Conservation (phyloP, 2,113 vertebrate species). For the Rallus limicola region DNA sequence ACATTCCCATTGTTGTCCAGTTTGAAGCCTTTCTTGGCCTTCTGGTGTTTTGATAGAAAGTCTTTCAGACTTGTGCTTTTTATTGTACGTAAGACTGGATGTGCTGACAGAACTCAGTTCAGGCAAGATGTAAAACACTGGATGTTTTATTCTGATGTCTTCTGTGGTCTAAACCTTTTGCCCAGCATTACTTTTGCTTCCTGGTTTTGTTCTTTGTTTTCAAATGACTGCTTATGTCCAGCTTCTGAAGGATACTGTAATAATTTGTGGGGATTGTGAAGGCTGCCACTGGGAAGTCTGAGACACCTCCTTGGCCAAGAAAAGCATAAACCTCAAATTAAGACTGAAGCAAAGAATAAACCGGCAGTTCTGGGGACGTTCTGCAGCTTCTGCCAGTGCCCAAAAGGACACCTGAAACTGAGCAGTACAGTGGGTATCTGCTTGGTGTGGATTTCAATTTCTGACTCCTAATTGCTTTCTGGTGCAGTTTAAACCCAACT, state of each 20-base stretch:
- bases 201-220: not conserved
- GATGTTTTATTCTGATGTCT: not conserved
- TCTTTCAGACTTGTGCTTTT: not conserved
- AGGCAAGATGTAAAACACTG: not conserved
- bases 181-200: not conserved
- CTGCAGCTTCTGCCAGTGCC: not conserved
- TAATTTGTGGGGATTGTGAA: not conserved
- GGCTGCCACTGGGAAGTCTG: not conserved
- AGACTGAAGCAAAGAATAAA: not conserved
- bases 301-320: not conserved
- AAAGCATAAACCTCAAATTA: not conserved
- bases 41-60: not conserved
- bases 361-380: not conserved
- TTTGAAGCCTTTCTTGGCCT: not conserved
- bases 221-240: not conserved
- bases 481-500: not conserved
- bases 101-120: not conserved
- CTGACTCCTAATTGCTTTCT: not conserved
- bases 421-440: not conserved
- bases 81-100: not conserved
- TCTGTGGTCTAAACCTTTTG: not conserved
- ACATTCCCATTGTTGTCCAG: fast-evolving
- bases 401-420: not conserved
- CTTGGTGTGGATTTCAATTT: not conserved
- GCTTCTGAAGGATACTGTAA: not conserved